Conservation (phyloP, 2,888 invertebrate genomes). For the Nymphalis c-album region DNA sequence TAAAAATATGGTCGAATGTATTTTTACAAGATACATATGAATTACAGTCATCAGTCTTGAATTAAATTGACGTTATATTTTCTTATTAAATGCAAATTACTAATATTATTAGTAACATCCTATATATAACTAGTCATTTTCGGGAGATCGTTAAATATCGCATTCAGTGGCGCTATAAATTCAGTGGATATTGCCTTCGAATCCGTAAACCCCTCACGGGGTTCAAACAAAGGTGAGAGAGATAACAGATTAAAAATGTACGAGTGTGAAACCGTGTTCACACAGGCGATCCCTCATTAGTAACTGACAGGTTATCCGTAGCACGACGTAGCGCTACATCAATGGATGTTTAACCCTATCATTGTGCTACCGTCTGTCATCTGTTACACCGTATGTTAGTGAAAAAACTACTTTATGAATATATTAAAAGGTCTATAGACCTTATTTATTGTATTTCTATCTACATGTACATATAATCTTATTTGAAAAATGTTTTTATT, state of each 20-base stretch:
- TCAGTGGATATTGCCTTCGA: conserved; percentile 20
- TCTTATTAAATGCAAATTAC: too few relatives aligned
- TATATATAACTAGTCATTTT: too few relatives aligned
- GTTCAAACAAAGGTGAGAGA: conserved; percentile 35
- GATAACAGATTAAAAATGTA: conserved; percentile 48
- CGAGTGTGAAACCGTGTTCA: conserved; percentile 43
- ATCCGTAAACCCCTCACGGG: conserved; percentile 25
- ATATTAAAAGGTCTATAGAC: too few relatives aligned
- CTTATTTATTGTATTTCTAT: too few relatives aligned
- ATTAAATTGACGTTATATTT: too few relatives aligned
- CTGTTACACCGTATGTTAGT: conserved; percentile 35
- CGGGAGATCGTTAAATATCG: background rate
- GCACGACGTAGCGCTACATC: conserved; percentile 30
- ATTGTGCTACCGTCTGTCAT: conserved; percentile 7
- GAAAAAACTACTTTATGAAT: background rate
- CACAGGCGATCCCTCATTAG: conserved; percentile 52
- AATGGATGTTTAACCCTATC: conserved; percentile 27
- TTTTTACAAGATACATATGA: too few relatives aligned
- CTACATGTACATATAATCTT: too few relatives aligned
- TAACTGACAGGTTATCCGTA: conserved; percentile 50
- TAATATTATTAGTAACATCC: too few relatives aligned
- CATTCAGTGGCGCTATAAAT: background rate
- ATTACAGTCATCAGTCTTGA: too few relatives aligned
- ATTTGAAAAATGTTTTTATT: too few relatives aligned
- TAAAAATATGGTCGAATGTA: too few relatives aligned